Conservation (phyloP, 2,888 invertebrate species). For the Rhagophthalmus giganteus region DNA sequence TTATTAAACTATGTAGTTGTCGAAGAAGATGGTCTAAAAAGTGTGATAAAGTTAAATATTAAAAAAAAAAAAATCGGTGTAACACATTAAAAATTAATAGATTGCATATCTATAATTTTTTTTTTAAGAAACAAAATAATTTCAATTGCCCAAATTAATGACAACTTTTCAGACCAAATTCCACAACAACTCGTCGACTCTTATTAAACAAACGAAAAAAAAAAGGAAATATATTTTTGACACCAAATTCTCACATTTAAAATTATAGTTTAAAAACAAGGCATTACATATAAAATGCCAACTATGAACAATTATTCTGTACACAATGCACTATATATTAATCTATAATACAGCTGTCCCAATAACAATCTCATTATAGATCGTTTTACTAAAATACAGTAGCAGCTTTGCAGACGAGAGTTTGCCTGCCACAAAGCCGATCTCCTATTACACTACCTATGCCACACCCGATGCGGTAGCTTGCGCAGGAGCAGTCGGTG, state of each 20-base stretch:
- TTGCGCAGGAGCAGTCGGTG: constrained; percentile 41
- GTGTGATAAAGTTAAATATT: constrained; percentile 4
- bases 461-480: constrained; percentile 51
- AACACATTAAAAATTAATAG: too few species aligned
- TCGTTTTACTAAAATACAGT: constrained; percentile 37
- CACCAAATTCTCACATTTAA: constrained; percentile 29
- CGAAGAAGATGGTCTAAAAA: constrained; percentile 24
- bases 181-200: constrained; percentile 16
- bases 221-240: constrained; percentile 22
- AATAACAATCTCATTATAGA: constrained; percentile 46
- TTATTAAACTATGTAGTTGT: constrained; percentile 22
- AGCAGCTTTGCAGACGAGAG: constrained; percentile 18
- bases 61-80: too few species aligned
- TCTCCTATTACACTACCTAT: constrained; percentile 48
- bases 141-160: constrained; percentile 3
- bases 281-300: constrained; percentile 48
- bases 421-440: constrained; percentile 17
- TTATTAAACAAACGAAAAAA: constrained; percentile 14
- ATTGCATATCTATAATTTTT: too few species aligned
- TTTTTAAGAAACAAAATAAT: too few species aligned
- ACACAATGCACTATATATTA: constrained; percentile 52
- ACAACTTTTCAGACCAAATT: constrained; percentile 26
- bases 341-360: constrained; percentile 54
- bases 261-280: constrained; percentile 34
- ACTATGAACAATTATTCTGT: constrained; percentile 52